Base-by-base conservation (phyloP, 2,797 vertebrate genomes). In the Menidia menidia region DNA sequence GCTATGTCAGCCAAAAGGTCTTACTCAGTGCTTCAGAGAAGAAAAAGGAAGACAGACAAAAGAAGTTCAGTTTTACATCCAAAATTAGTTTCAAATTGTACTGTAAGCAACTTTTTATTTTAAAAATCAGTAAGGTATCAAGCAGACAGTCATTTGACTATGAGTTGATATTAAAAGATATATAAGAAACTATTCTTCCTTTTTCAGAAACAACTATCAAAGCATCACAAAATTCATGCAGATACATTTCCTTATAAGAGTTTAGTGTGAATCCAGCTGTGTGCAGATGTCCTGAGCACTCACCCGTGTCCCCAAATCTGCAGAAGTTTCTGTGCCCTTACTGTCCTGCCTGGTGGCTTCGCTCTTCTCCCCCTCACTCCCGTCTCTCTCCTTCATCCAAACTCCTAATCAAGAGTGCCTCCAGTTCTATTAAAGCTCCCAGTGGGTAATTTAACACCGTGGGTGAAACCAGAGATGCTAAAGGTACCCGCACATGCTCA, bases 381-480 rank as follows among this genome's bases (percentile, higher is more conserved):
- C 83, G 77, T 81, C 86, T 84, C 85, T 78, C 83, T 87, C 74
- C 56, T 85, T 91, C 84, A 80, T 83, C 74, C 88, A 87, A 81
- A 82, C 87, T 88, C 89, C 92, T 91, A 93, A 93, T 93, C 92
- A 94, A 92, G 90, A 92, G 86, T 87, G 92, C 84, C 85, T 82
- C 70, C 76, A 67, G 86, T 90, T 87, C 92, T 93, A 93, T 91
- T 94, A 92, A 95, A 94, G 92, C 93, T 92, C 86, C 90, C 86
- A 89, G 83, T 82, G 84, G 83, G 94, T 94, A 94, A 95, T 90
- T 83, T 81, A 92, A 95, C 74, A 92, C 92, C 88, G 71, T 68
- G 69, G 72, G 73, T 63, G 94, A 93, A 95, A 95, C 92, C 76
- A 89, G 92, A 95, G 90, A 92, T 66, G 80, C 77, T 82, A 63